Percentiles rank a stretch among this genome's conserved stretches.
phyloP scores from a whole-genome alignment of 30 jellyfish, hydroid and myxozoan genomes.

The Mastigias papua region DNA sequence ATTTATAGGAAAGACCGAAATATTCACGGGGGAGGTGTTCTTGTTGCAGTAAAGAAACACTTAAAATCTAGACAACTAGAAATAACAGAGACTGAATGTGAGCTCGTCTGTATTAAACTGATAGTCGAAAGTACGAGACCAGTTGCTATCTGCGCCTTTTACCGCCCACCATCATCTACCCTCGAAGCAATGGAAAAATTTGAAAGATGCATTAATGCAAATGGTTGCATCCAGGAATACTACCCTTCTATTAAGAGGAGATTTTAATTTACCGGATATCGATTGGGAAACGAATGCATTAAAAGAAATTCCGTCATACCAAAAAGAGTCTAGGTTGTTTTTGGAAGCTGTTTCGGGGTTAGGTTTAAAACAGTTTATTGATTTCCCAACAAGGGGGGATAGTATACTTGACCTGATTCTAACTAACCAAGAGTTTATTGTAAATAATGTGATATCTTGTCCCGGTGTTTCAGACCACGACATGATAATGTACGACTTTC shows the following conservation, averaged over 20 bases:
- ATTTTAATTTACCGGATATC: conserved; percentile 15
- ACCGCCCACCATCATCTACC: conserved; percentile 7
- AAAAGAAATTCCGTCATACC: conserved; percentile 3
- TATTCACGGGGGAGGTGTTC: conserved; percentile 3
- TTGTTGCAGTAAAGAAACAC: neutral
- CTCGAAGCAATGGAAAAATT: neutral
- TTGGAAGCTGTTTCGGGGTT: neutral
- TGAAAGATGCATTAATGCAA: neutral
- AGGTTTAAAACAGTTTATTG: conserved; percentile 1
- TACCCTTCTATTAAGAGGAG: neutral
- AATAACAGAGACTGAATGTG: neutral
- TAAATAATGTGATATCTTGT: neutral
- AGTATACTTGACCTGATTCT: neutral
- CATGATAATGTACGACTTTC: neutral
- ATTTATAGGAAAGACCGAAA: neutral
- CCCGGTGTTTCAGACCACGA: conserved; percentile 24
- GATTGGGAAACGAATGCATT: conserved; percentile 18
- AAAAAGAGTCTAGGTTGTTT: neutral
- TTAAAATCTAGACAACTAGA: neutral
- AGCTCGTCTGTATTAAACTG: neutral
- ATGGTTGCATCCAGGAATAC: neutral
- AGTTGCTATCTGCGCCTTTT: neutral
- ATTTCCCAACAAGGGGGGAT: conserved; percentile 18
- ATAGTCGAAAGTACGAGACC: neutral
- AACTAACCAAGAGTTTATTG: neutral